Conservation (phyloP, 2,888 invertebrate genomes). For the Euproctis similis region DNA sequence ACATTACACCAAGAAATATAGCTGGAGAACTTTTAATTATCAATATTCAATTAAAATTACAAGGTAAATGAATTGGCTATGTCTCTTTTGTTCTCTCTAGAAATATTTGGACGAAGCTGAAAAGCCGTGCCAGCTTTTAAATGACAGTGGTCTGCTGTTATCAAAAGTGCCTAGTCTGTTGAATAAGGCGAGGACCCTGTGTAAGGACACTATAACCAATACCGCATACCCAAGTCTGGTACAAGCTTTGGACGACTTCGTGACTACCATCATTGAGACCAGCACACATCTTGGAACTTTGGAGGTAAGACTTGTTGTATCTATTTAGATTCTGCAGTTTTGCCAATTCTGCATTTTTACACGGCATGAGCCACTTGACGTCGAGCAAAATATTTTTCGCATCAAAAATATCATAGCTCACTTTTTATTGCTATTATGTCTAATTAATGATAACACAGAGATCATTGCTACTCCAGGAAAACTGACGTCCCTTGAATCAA, state of each 20-base stretch:
- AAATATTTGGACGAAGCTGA: conserved; percentile 62
- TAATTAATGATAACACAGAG: no score
- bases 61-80: no score
- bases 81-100: conserved; percentile 27
- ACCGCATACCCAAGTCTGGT: conserved; percentile 78
- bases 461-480: no score
- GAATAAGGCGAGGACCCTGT: conserved; percentile 78
- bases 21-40: background rate
- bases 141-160: conserved; percentile 44
- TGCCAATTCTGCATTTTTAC: no score
- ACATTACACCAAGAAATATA: no score
- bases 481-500: no score
- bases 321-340: no score
- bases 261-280: conserved; percentile 80
- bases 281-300: conserved; percentile 80
- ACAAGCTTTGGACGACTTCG: conserved; percentile 78
- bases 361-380: no score
- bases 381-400: no score
- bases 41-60: background rate
- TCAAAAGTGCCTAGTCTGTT: conserved; percentile 61
- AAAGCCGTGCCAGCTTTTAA: conserved; percentile 32
- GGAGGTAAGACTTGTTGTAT: conserved; percentile 76
- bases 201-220: conserved; percentile 77
- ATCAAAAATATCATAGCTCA: no score
- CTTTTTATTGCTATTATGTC: no score